These are phyloP conservation scores for Neocrepidodera transversa DNA, from an alignment of 2,888 invertebrate species.

Conservation along the genomic window DNA sequence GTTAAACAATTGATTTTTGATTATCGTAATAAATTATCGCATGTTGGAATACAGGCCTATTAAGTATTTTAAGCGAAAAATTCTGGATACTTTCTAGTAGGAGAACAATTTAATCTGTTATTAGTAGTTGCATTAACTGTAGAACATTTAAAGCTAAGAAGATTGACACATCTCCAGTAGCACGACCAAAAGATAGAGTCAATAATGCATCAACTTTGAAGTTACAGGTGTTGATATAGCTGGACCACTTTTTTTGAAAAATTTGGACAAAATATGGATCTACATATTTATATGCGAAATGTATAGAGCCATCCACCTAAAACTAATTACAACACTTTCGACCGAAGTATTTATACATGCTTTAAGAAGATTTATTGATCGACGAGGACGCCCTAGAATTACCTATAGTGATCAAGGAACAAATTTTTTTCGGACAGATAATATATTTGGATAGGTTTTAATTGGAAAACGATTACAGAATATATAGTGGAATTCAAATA, in stretches of 20 bases:
- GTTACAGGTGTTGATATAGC: slow-evolving; percentile 52
- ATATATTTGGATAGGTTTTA: too few species aligned
- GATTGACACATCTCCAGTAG: slow-evolving; percentile 33
- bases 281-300: slow-evolving; percentile 51
- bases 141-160: slow-evolving; percentile 33
- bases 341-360: slow-evolving; percentile 47
- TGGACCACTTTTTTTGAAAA: slow-evolving; percentile 48
- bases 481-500: too few species aligned
- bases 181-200: slow-evolving; percentile 47
- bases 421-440: neutral
- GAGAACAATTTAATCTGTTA: slow-evolving; percentile 21
- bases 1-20: too few species aligned
- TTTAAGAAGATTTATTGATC: neutral
- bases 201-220: slow-evolving; percentile 45
- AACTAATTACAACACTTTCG: slow-evolving; percentile 47
- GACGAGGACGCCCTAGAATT: neutral
- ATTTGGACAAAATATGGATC: slow-evolving; percentile 49
- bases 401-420: neutral
- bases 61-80: slow-evolving; percentile 34
- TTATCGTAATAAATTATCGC: too few species aligned
- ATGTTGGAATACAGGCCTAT: too few species aligned
- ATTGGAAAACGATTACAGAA: too few species aligned
- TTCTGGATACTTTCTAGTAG: slow-evolving; percentile 37
- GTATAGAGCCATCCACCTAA: too few species aligned
- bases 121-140: slow-evolving; percentile 34